Evolutionary conservation across 2,797 vertebrate species (phyloP), one percentile per base, ranked within the genome.

Genomic region (Coilia nasus): DNA sequence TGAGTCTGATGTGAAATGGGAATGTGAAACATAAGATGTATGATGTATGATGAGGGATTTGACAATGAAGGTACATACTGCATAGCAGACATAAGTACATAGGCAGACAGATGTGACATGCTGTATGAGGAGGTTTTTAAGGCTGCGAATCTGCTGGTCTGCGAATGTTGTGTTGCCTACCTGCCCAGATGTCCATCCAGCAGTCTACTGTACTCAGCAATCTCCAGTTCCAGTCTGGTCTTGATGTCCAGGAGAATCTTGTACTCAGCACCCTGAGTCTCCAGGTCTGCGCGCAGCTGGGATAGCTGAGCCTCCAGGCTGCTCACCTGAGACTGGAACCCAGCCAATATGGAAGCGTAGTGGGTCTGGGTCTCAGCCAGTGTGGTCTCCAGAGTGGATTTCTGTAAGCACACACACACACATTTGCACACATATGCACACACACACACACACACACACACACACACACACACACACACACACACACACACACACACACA

Each of bases 221-320:
- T 96, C 94, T 97, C 96, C 9, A 94, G 10, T 93, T 97, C 96
- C 90, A 97, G 93, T 15, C 93, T 90, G 85, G 94, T 94, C 90
- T 96, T 96, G 11, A 92, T 92, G 0, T 96, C 95, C 89, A 97
- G 91, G 83, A 97, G 95, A 31, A 91, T 56, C 87, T 94, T 88
- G 89, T 97, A 97, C 82, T 97, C 95, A 0, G 93, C 92, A 12
- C 91, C 75, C 91, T 97, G 96, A 0, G 91, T 85, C 84, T 94
- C 94, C 81, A 95, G 90, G 85, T 96, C 93, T 0, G 81, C 44
- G 0, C 92, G 91, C 41, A 97, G 93, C 84, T 94, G 92, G 0
- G 67, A 17, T 28, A 97, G 87, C 90, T 96, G 93, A 14, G 88
- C 11, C 87, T 97, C 96, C 87, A 95, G 90, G 0, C 15, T 67